phyloP scores from a whole-genome alignment of 1,140 invertebrate species.

The Bicyclus anynana region DNA sequence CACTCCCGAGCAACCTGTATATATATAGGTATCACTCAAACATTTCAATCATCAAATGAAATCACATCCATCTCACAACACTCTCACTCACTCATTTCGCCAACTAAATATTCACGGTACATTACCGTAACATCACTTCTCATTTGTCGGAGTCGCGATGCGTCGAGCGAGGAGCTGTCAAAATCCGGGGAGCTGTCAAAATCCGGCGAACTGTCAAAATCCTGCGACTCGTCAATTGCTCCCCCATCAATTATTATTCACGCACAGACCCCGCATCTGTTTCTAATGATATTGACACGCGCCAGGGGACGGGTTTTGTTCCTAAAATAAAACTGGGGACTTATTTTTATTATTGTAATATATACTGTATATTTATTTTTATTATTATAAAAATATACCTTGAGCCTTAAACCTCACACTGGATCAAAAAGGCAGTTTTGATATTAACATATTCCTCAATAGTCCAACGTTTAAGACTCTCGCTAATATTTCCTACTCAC shows the following conservation, averaged over 20 bases:
- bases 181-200: neutral
- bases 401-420: too few relatives aligned
- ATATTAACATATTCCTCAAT: too few relatives aligned
- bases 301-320: neutral
- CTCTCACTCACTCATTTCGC: neutral
- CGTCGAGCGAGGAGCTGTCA: neutral
- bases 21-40: too few relatives aligned
- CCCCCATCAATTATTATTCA: slow-evolving; percentile 31
- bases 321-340: neutral
- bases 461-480: too few relatives aligned
- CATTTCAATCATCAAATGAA: too few relatives aligned
- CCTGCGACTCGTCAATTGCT: slow-evolving; percentile 19
- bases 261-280: slow-evolving; percentile 29
- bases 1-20: too few relatives aligned
- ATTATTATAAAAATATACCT: too few relatives aligned
- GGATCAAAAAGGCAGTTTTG: too few relatives aligned
- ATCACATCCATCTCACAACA: neutral
- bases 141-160: slow-evolving; percentile 11
- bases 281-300: slow-evolving; percentile 32
- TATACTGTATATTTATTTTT: too few relatives aligned
- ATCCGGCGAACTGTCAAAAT: slow-evolving; percentile 12
- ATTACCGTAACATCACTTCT: slow-evolving; percentile 3
- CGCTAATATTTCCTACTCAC: too few relatives aligned
- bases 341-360: neutral
- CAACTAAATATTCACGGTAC: neutral